These are phyloP conservation scores for Aproaerema taeniolella DNA, from an alignment of 2,888 invertebrate genomes.

Conservation along the genomic window DNA sequence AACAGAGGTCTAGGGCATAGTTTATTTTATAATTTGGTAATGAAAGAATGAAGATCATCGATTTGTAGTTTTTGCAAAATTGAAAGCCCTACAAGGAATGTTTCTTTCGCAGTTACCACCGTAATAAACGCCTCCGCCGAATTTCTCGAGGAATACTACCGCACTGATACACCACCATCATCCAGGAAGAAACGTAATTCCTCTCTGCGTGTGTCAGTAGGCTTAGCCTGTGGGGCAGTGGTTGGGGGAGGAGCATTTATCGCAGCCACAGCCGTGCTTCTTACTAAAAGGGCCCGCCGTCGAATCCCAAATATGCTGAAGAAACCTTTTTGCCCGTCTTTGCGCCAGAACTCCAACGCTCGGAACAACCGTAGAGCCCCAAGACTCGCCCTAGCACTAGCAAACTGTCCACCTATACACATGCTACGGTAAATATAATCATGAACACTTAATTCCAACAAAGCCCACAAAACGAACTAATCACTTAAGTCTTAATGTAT, in stretches of 20 bases:
- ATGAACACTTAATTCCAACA: too few relatives aligned
- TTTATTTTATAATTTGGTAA: too few relatives aligned
- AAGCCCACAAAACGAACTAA: not conserved
- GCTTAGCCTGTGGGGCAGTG: slow-evolving; percentile 58
- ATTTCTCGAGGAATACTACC: slow-evolving; percentile 80
- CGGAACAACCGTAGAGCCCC: slow-evolving; percentile 68
- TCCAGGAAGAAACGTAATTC: slow-evolving; percentile 64
- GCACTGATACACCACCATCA: slow-evolving; percentile 59
- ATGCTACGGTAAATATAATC: slow-evolving; percentile 56
- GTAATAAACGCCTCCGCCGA: slow-evolving; percentile 78
- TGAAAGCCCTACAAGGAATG: not conserved
- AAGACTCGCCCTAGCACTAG: slow-evolving; percentile 57
- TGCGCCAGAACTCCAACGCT: slow-evolving; percentile 47
- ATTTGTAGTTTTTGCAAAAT: too few relatives aligned
- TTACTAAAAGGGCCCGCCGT: slow-evolving; percentile 70
- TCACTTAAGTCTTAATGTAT: not conserved
- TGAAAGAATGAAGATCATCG: too few relatives aligned
- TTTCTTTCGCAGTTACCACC: slow-evolving; percentile 57
- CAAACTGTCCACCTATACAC: slow-evolving; percentile 67
- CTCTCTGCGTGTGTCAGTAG: slow-evolving; percentile 68
- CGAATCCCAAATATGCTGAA: slow-evolving; percentile 61
- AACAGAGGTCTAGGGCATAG: too few relatives aligned
- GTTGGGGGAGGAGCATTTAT: slow-evolving; percentile 77
- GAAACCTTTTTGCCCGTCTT: slow-evolving; percentile 67
- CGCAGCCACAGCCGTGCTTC: slow-evolving; percentile 79